Percentiles rank a stretch among this genome's conserved stretches.
Evolutionary conservation across 2,888 invertebrate genomes (phyloP).

Genomic region (Synanthedon tipuliformis): DNA sequence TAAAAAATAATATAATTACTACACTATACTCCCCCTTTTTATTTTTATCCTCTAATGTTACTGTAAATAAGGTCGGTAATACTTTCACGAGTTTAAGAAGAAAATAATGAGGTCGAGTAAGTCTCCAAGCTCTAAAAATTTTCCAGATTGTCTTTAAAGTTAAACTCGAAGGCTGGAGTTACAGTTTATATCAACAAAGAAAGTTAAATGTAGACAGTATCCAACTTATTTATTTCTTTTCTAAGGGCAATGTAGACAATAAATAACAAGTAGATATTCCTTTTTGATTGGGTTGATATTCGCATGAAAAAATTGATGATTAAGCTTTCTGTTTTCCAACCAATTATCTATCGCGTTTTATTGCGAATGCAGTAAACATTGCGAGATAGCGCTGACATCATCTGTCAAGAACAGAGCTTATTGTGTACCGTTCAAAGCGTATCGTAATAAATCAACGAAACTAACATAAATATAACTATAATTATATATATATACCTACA

Average conservation of each 20-base stretch:
- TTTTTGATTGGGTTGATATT: too few species aligned
- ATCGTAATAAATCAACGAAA: neutral
- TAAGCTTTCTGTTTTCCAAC: slow-evolving; percentile 17
- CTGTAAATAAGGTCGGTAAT: neutral
- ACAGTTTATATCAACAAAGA: too few species aligned
- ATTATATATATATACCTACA: neutral
- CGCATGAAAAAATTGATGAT: too few species aligned
- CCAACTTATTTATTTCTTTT: too few species aligned
- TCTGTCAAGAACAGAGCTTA: neutral
- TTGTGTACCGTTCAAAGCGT: neutral
- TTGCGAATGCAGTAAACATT: neutral
- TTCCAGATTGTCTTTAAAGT: too few species aligned
- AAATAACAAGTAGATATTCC: neutral
- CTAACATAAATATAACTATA: too few species aligned
- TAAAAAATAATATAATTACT: too few species aligned
- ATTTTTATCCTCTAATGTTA: neutral
- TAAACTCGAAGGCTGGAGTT: too few species aligned
- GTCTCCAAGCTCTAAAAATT: too few species aligned
- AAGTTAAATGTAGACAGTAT: too few species aligned
- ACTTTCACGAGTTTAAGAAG: neutral
- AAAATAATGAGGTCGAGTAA: too few species aligned
- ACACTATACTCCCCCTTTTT: neutral
- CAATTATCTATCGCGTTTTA: slow-evolving; percentile 14
- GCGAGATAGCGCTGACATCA: neutral
- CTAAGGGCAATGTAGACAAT: too few species aligned